phyloP scores from a whole-genome alignment of 1,140 invertebrate genomes.

The Oreohelix idahoensis region DNA sequence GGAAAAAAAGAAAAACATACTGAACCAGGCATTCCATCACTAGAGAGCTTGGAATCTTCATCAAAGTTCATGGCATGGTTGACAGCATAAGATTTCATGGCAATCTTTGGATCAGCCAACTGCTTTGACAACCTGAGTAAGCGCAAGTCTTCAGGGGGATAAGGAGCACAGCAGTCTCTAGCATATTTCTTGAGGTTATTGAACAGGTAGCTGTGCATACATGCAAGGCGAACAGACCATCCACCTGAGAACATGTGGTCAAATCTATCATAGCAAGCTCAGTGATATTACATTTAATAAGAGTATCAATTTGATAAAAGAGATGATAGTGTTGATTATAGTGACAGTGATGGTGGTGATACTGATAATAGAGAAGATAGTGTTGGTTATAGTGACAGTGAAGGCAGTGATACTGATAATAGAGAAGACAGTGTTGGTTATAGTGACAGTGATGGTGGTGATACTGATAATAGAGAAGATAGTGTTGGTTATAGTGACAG shows the following conservation, averaged over 20 bases:
- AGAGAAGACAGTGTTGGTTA: no score
- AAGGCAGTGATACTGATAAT: no score
- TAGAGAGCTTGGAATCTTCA: constrained; percentile 34
- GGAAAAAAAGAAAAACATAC: not conserved
- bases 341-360: no score
- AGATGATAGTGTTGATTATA: no score
- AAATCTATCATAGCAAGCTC: no score
- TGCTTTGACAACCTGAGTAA: constrained; percentile 33
- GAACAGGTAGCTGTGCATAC: constrained; percentile 63
- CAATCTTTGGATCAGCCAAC: constrained; percentile 49
- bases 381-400: no score
- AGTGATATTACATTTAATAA: no score
- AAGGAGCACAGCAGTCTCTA: constrained; percentile 61
- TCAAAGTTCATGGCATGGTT: constrained; percentile 52
- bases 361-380: no score
- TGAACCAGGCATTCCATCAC: not conserved
- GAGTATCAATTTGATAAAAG: no score
- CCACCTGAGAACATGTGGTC: constrained; percentile 45
- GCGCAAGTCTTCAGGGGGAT: constrained; percentile 54
- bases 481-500: no score
- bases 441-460: no score
- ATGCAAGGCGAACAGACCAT: constrained; percentile 57
- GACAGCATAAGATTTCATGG: constrained; percentile 55
- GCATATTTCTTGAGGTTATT: constrained; percentile 59
- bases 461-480: no score